Percentiles rank a stretch among this genome's conserved stretches.
phyloP scores from a whole-genome alignment of 1,140 invertebrate species.

The Dinothrombium tinctorium region DNA sequence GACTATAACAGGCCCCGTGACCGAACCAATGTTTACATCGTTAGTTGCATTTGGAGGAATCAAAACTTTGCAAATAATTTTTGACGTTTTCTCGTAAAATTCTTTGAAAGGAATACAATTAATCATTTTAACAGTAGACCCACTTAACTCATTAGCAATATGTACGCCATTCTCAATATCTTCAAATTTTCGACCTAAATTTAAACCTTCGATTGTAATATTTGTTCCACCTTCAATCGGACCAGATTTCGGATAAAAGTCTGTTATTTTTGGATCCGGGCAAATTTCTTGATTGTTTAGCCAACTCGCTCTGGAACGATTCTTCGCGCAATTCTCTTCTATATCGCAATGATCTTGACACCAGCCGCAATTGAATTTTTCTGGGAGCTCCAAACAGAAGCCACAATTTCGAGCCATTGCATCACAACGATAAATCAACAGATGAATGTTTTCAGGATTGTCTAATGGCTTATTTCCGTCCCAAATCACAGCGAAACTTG shows the following conservation, averaged over 20 bases:
- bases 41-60: constrained; percentile 32
- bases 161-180: constrained; percentile 71
- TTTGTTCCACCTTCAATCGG: constrained; percentile 58
- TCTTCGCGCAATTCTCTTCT: constrained; percentile 61
- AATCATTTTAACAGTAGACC: constrained; percentile 11
- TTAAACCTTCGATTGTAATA: constrained; percentile 76
- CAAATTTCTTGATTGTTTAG: constrained; percentile 60
- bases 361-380: constrained; percentile 82
- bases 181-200: constrained; percentile 74
- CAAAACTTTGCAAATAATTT: constrained; percentile 65
- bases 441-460: constrained; percentile 79
- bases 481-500: constrained; percentile 84
- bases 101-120: constrained; percentile 34
- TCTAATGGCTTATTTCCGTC: constrained; percentile 77
- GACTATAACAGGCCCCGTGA: constrained; percentile 29
- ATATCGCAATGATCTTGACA: constrained; percentile 77
- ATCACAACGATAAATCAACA: constrained; percentile 65
- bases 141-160: constrained; percentile 28
- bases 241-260: constrained; percentile 28
- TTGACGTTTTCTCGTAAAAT: constrained; percentile 50
- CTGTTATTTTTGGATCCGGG: constrained; percentile 62
- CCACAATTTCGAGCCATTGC: constrained; percentile 90
- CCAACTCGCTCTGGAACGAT: background rate
- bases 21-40: constrained; percentile 1
- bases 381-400: constrained; percentile 63